Evolutionary conservation across 2,888 invertebrate genomes (phyloP).

Genomic region (Mellilla xanthometata): DNA sequence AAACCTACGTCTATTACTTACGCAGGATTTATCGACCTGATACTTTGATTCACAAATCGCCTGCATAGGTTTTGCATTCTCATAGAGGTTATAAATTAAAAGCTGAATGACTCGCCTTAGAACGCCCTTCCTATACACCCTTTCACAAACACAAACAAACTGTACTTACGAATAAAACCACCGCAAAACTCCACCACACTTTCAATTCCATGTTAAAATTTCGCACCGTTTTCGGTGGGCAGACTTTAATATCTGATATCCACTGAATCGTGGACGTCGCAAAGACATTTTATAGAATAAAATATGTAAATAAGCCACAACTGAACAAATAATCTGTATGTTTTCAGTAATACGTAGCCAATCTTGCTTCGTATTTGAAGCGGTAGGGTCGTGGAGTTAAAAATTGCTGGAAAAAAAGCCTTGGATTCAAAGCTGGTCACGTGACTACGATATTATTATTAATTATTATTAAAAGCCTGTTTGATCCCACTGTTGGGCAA

Average conservation of each 20-base stretch:
- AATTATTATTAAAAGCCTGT: too few species aligned
- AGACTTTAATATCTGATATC: constrained; percentile 39
- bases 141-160: neutral
- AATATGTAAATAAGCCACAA: constrained; percentile 33
- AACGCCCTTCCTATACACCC: too few species aligned
- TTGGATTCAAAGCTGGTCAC: too few species aligned
- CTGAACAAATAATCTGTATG: constrained; percentile 23
- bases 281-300: constrained; percentile 37
- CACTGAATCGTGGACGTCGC: constrained; percentile 26
- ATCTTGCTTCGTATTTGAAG: constrained; percentile 7
- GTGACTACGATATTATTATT: too few species aligned
- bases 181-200: constrained; percentile 26
- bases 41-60: too few species aligned
- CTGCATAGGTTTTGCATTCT: too few species aligned
- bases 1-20: too few species aligned
- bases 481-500: too few species aligned
- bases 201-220: constrained; percentile 18
- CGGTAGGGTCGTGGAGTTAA: neutral
- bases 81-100: too few species aligned
- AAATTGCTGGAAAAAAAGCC: too few species aligned
- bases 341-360: constrained; percentile 15
- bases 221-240: constrained; percentile 33
- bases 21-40: too few species aligned
- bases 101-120: too few species aligned
- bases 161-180: constrained; percentile 42